Evolutionary conservation across 2,113 vertebrate species (phyloP), one percentile per base, ranked within the genome.

Genomic region (Mungos mungo): DNA sequence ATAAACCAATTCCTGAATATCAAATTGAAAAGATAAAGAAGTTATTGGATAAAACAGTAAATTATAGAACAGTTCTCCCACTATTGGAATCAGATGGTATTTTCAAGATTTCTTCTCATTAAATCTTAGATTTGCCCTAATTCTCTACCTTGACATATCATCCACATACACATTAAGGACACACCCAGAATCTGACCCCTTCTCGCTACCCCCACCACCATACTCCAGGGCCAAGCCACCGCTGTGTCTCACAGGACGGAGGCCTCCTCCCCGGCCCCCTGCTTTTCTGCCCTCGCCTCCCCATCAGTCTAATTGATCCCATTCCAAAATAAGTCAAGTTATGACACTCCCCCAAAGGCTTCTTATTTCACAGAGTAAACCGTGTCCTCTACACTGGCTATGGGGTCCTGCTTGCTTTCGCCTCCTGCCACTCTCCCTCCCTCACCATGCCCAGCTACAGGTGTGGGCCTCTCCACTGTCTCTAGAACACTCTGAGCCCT

Each of bases 381-480:
- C 0, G 31, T 18, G 63, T 3, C 18, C 10, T 5, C 54, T 25
- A 3, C 8, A 16, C 25, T 6, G 33, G 50, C 45, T 2, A 7
- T 3, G 23, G 15, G 14, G 66, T 45, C 18, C 82, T 14, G n/a
- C 45, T 81, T 93, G 52, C 33, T 33, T 54, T 65, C 9, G 41
- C 14, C 31, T 77, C 84, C n/a, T 16, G 23, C 11, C 15, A 29
- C 50, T 25, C 3, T 27, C 25, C 76, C 13, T 38, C 0, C 4
- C 65, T 72, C 38, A 31, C 93, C 12, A 4, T 66, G 35, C 69
- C 23, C 12, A 11, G 57, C 27, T 21, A 25, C 3, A 25, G 33
- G 29, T 0, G 0, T 3, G n/a, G 76, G 79, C 23, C 77, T 23
- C 41, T 19, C 1, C 11, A 2, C 16, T 8, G 19, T 23, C 38